A percentile compares a stretch with the other conserved stretches of the same genome.
These are phyloP conservation scores for Paedocypris micromegethes DNA, from an alignment of 2,797 vertebrate species.

Conservation along the genomic window DNA sequence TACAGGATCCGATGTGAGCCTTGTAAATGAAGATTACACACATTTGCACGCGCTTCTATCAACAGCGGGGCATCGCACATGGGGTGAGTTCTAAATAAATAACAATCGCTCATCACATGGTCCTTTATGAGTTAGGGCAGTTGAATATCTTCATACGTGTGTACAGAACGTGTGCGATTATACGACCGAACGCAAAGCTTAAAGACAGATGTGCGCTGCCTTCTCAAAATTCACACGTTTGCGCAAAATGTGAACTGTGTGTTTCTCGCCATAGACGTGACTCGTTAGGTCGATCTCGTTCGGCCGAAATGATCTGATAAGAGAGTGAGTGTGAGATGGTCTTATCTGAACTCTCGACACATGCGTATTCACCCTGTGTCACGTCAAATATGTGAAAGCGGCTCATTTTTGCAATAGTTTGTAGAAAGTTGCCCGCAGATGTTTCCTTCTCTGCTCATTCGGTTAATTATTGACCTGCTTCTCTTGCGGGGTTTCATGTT, in stretches of 20 bases:
- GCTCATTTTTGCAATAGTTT: background rate
- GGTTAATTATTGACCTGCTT: conserved; percentile 60
- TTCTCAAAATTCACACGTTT: background rate
- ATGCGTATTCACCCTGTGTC: conserved; percentile 8
- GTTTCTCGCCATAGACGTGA: conserved; percentile 19
- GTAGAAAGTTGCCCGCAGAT: background rate
- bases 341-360: conserved; percentile 19
- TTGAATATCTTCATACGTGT: background rate
- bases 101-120: background rate
- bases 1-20: conserved; percentile 51
- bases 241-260: background rate
- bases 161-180: background rate
- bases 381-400: background rate
- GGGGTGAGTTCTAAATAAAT: conserved; percentile 61
- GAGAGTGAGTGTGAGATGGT: background rate
- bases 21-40: conserved; percentile 38
- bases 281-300: conserved; percentile 9
- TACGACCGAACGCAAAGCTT: background rate
- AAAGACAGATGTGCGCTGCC: background rate
- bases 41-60: conserved; percentile 40
- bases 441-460: background rate
- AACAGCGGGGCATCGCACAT: conserved; percentile 57
- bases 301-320: background rate
- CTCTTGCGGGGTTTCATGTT: conserved; percentile 38
- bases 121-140: background rate